Evolutionary conservation across 2,797 vertebrate species (phyloP).

Genomic region (Scleropages formosus): DNA sequence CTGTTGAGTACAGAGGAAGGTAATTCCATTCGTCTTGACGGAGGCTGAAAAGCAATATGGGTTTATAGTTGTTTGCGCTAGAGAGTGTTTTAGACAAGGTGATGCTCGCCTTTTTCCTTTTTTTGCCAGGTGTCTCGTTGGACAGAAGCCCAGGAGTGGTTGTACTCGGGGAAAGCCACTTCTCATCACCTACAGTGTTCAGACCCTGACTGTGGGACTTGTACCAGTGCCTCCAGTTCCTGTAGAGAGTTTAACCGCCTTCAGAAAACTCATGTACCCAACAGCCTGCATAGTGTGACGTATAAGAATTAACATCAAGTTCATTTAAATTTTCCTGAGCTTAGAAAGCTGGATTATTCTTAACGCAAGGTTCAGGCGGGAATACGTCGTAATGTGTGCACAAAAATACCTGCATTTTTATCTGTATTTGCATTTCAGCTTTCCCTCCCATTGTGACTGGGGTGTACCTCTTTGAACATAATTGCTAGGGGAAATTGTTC

Average conservation of each 20-base stretch:
- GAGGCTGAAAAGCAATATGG: slow-evolving; percentile 30
- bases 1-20: slow-evolving; percentile 20
- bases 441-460: too few relatives aligned
- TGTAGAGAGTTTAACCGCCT: background rate
- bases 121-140: background rate
- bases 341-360: background rate
- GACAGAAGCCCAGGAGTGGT: slow-evolving; percentile 12
- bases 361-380: background rate
- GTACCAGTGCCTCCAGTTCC: background rate
- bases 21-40: slow-evolving; percentile 28
- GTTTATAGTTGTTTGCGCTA: slow-evolving; percentile 5
- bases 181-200: background rate
- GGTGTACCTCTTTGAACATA: too few relatives aligned
- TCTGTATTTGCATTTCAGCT: background rate
- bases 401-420: background rate
- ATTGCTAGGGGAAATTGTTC: too few relatives aligned
- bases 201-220: background rate
- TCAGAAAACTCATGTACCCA: background rate
- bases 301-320: background rate
- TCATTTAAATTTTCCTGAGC: background rate
- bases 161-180: slow-evolving; percentile 1
- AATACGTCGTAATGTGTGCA: background rate
- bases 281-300: background rate
- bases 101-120: slow-evolving; percentile 1
- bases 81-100: slow-evolving; percentile 20